Percentiles rank a stretch among this genome's conserved stretches.
Evolutionary conservation across 2,113 vertebrate species (phyloP).

Genomic region (Rhea pennata): DNA sequence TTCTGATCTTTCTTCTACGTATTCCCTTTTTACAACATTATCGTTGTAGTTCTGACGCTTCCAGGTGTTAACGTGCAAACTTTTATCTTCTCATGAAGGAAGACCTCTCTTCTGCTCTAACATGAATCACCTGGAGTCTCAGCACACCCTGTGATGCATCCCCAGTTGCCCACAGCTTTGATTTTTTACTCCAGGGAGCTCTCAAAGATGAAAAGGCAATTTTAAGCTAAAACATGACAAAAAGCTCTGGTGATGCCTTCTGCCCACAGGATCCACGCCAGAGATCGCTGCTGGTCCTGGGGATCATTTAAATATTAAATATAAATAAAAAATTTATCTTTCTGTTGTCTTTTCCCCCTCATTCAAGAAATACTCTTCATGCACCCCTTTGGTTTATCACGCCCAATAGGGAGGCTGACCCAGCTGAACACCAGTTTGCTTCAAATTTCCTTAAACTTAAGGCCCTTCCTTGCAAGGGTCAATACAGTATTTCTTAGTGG

Average conservation of each 20-base stretch:
- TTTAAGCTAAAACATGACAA: not conserved
- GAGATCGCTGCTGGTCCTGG: not conserved
- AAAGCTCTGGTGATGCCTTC: not conserved
- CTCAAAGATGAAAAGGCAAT: not conserved
- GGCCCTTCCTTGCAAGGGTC: not conserved
- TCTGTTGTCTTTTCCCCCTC: not conserved
- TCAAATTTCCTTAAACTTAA: not conserved
- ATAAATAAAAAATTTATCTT: not conserved
- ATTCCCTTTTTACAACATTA: not conserved
- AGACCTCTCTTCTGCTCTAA: not conserved
- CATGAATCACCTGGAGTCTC: not conserved
- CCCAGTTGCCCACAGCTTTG: not conserved
- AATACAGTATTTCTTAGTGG: not conserved
- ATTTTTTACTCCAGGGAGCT: not conserved
- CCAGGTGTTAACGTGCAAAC: not conserved
- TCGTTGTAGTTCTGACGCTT: not conserved
- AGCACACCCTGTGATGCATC: not conserved
- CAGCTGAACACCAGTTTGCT: not conserved
- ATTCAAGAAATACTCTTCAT: not conserved
- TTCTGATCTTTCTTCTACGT: not conserved
- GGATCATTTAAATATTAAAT: not conserved
- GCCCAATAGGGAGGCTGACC: not conserved
- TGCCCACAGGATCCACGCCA: not conserved
- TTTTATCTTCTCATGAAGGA: not conserved
- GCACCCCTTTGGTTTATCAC: not conserved